Base-by-base conservation (phyloP, 2,888 invertebrate species). In the Torymus tubicola region DNA sequence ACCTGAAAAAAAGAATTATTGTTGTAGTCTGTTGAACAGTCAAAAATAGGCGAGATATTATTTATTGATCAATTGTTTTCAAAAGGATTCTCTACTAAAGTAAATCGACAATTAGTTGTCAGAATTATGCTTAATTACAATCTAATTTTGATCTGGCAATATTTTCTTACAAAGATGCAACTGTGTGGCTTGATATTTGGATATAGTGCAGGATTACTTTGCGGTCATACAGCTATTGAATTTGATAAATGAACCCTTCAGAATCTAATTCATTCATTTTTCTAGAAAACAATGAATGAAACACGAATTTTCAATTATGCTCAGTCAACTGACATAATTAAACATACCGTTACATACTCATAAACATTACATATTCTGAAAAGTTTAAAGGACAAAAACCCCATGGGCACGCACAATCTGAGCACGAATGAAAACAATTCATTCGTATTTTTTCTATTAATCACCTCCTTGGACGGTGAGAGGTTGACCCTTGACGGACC, bases 401-500 rank as follows among this genome's bases (percentile, higher is more conserved):
- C 21, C 64, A 52, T 42, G 42, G 8, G 10, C 42, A 63, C 63
- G n/a, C 31, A 10, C 21, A 63, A 8, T 13, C 1, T 52, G 53
- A 10, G 64, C 21, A 24, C 8, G 18, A 79, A 57, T 50, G 70
- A 79, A 69, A 1, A 69, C n/a, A 4, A 42, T 42, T 31, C 42
- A 42, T 64, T 74, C 3, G 18, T 75, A 42, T 42, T 16, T 1
- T 60, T 76, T 5, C 42, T 42, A 42, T 60, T 14, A 76, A 61
- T 88, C 83, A 88, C 89, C 89, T 89, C 89, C 89, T 87, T 88
- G 88, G 80, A 89, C 88, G 80, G 89, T 84, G 74, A 89, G 84
- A 72, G 89, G 87, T 71, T 89, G 89, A 79, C 87, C 84, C 81
- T 89, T 89, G 72, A 88, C 86, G 68, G 89, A 87, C 81, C 87